Evolutionary conservation across 2,797 vertebrate species (phyloP), one percentile per base, ranked within the genome.

Genomic region (Malacoraja senta): DNA sequence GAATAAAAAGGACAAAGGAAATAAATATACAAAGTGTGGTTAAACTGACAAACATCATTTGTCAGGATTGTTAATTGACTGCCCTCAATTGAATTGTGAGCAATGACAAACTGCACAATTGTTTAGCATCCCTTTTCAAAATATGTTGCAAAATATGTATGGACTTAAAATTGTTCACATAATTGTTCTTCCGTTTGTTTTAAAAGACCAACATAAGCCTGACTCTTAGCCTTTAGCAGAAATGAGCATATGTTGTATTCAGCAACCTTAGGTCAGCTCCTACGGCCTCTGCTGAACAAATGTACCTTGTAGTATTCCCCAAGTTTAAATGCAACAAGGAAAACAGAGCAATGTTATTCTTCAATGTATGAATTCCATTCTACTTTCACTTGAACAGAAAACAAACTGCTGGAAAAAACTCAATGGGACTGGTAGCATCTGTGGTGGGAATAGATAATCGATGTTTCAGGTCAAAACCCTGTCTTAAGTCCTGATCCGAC

Each of bases 21-120:
- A 44, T 92, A 92, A 92, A 63, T 58, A 76, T 2, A 53, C 44
- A 13, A 92, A 29, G 71, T 72, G 38, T 74, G 71, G 71, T 92
- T 76, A 35, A 92, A 74, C 24, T 44, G 26, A 76, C 90, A 92
- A 91, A 74, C 90, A 44, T 72, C 13, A 92, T 76, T 92, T 92
- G 35, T 74, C 26, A 1, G 68, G 17, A 38, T 10, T 38, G 68
- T 29, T 74, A 44, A 92, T 53, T 53, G 90, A 76, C 71, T 8
- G 71, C 72, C 8, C 19, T 15, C 71, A 29, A 15, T n/a, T 76
- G 90, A 38, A 92, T 58, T 76, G 90, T 72, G 38, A 24, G 90
- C 44, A 91, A 92, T 92, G 38, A 58, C 21, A 68, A 88, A 68
- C n/a, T 53, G 10, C 44, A 38, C 71, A 29, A 74, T 92, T 72